Conservation (phyloP, 2,888 invertebrate species). For the Pollenia griseotomentosa region DNA sequence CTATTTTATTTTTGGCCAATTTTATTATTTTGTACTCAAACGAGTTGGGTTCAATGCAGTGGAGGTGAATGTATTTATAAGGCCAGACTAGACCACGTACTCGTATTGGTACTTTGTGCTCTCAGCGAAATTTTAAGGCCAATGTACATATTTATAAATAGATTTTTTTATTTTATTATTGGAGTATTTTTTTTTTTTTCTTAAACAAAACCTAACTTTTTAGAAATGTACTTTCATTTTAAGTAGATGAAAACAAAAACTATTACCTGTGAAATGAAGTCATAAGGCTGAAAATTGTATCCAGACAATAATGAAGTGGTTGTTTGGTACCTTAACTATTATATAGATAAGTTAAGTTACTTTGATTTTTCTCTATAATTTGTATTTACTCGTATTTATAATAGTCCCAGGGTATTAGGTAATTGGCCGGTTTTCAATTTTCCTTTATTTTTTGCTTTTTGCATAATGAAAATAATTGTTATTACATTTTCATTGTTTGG, state of each 20-base stretch:
- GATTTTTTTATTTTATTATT: no score
- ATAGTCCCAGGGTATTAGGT: constrained; percentile 56
- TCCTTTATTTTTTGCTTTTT: neutral
- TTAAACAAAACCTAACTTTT: constrained; percentile 9
- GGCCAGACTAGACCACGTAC: constrained; percentile 50
- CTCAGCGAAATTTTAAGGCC: constrained; percentile 33
- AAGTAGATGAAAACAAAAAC: constrained; percentile 18
- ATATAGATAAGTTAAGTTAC: constrained; percentile 14
- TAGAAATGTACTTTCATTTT: constrained; percentile 46
- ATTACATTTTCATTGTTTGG: constrained; percentile 42
- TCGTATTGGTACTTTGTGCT: constrained; percentile 4
- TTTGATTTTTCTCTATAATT: constrained; percentile 22
- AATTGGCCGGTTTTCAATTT: constrained; percentile 57
- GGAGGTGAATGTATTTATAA: constrained; percentile 61
- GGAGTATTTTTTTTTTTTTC: constrained; percentile 6
- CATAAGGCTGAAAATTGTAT: constrained; percentile 54
- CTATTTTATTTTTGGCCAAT: constrained; percentile 42
- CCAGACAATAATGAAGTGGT: constrained; percentile 40
- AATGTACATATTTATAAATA: constrained; percentile 29
- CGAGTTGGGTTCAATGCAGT: constrained; percentile 41
- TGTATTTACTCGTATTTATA: constrained; percentile 2
- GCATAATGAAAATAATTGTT: constrained; percentile 61
- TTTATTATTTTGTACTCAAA: constrained; percentile 44
- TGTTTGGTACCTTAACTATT: constrained; percentile 2
- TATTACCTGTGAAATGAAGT: constrained; percentile 63